These are phyloP conservation scores for Elysia chlorotica DNA, from an alignment of 1,140 invertebrate species.

Conservation along the genomic window DNA sequence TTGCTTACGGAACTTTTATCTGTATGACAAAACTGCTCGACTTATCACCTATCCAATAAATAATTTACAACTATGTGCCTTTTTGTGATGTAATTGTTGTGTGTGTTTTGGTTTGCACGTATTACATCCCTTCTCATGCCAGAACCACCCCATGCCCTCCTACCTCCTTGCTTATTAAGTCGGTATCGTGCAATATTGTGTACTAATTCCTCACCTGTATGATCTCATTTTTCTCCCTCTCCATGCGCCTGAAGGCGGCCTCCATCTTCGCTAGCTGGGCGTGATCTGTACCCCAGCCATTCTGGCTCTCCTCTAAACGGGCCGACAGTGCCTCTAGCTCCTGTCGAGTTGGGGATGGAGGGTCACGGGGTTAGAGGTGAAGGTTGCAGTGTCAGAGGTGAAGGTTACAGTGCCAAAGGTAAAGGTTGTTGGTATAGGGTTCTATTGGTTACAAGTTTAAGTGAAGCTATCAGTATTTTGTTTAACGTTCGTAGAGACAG, in stretches of 20 bases:
- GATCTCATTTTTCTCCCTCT: conserved; percentile 46
- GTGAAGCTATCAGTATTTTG: not conserved
- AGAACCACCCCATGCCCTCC: too few species aligned
- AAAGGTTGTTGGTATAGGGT: too few species aligned
- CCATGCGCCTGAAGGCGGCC: conserved; percentile 33
- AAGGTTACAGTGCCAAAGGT: not conserved
- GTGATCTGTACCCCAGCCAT: conserved; percentile 23
- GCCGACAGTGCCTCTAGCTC: conserved; percentile 43
- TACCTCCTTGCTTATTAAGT: too few species aligned
- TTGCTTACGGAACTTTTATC: too few species aligned
- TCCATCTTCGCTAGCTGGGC: conserved; percentile 34
- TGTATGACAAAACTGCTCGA: too few species aligned
- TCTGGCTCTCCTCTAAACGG: conserved; percentile 44
- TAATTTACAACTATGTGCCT: too few species aligned
- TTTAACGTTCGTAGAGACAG: not conserved
- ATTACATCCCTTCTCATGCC: too few species aligned
- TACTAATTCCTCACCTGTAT: conserved; percentile 44
- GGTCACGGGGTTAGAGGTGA: not conserved
- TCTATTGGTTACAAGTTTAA: not conserved
- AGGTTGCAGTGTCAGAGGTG: not conserved
- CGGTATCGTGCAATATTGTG: too few species aligned
- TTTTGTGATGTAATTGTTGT: too few species aligned
- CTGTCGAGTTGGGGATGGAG: too few species aligned
- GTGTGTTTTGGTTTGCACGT: too few species aligned
- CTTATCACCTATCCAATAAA: too few species aligned